phyloP scores from a whole-genome alignment of 2,888 invertebrate genomes.

The Apantesis nais region DNA sequence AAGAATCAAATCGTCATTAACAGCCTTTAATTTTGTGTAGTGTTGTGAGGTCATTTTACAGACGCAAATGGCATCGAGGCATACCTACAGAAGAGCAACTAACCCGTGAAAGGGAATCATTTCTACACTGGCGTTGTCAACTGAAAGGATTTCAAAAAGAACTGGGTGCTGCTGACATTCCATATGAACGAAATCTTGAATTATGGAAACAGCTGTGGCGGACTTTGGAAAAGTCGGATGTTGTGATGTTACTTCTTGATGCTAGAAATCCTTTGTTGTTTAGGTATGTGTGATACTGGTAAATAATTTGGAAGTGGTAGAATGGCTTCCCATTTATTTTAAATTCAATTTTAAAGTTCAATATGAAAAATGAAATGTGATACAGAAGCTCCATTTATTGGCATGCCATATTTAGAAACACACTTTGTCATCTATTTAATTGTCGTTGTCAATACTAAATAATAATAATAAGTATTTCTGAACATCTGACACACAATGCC shows the following conservation, averaged over 20 bases:
- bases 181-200: conserved; percentile 98
- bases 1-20: no score
- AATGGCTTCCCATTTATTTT: not conserved
- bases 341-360: not conserved
- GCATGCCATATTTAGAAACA: no score
- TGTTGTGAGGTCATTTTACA: conserved; percentile 66
- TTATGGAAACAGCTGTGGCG: conserved; percentile 99
- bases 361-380: not conserved
- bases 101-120: conserved; percentile 91
- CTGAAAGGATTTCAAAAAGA: conserved; percentile 91
- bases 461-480: no score
- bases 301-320: not conserved
- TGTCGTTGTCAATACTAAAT: no score
- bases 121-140: conserved; percentile 95
- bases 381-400: no score
- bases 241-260: conserved; percentile 97
- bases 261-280: conserved; percentile 98
- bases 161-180: conserved; percentile 94
- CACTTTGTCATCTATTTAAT: no score
- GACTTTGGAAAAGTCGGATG: conserved; percentile 98
- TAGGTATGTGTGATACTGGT: conserved; percentile 58
- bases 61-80: conserved; percentile 92
- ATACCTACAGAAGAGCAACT: conserved; percentile 93
- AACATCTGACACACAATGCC: no score
- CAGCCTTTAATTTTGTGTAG: no score